Evolutionary conservation across 2,888 invertebrate species (phyloP), one percentile per base, ranked within the genome.

Genomic region (Epirrhoe tristata): DNA sequence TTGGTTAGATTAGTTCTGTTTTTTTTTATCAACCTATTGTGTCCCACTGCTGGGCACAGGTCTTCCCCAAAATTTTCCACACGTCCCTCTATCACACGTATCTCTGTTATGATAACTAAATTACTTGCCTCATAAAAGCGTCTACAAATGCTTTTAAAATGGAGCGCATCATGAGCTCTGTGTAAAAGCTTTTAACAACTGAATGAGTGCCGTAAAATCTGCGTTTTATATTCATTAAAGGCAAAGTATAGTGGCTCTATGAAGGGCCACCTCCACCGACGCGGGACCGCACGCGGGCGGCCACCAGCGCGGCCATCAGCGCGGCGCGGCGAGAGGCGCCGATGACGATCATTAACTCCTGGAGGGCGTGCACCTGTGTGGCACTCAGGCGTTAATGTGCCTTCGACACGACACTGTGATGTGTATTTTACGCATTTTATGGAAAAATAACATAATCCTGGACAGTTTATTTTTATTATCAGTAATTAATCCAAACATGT

Each of bases 191-290:
- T 60, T 63, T 61, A 57, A 63, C 39, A 58, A 60, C 60, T 48
- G 58, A 58, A 58, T 55, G 67, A 52, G 39, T 8, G 24, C 50
- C 59, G 24, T 56, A 52, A 60, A 66, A 52, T 60, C 14, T 66
- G 60, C 59, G 60, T 60, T 66, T 60, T 66, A 66, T 66, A 60
- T 64, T 57, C 39, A 64, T 64, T 48, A 58, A 54, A 64, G 50
- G 39, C 34, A 43, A 53, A 60, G 53, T 59, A 56, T 59, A 59
- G 62, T 52, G 39, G 58, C 16, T 53, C 55, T 55, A 43, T 55
- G 31, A 51, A 14, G 64, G 54, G 10, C 43, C 64, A 24, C 24
- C 24, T 24, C 24, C 24, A 3, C 1, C 34, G 53, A 43, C 57
- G 12, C 39, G 14, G 32, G 54, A 58, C 24, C 59, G 43, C 59